Conservation (phyloP, 2,888 invertebrate genomes). For the Perithous albicinctus region DNA sequence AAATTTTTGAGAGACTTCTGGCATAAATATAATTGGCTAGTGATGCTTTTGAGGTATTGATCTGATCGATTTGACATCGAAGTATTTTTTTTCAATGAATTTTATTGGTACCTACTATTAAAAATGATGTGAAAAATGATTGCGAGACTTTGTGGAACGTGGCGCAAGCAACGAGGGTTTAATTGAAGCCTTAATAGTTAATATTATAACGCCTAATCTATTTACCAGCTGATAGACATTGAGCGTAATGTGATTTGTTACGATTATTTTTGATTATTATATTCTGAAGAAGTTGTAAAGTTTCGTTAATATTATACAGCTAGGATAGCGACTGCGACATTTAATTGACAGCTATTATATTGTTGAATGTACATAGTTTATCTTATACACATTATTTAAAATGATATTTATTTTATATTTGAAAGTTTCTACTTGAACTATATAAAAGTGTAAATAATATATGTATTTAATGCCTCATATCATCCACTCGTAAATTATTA, state of each 20-base stretch:
- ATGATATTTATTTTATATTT: constrained; percentile 76
- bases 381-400: constrained; percentile 73
- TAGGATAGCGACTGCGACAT: neutral
- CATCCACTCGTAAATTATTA: constrained; percentile 13
- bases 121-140: neutral
- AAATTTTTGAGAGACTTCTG: neutral
- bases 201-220: constrained; percentile 32
- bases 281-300: constrained; percentile 3
- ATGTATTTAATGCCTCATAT: constrained; percentile 46
- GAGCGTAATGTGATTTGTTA: constrained; percentile 73
- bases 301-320: constrained; percentile 5
- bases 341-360: constrained; percentile 61
- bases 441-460: constrained; percentile 72
- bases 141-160: neutral
- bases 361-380: constrained; percentile 77
- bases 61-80: neutral
- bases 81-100: neutral
- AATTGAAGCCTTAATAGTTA: constrained; percentile 9
- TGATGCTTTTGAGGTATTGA: neutral
- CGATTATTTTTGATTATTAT: constrained; percentile 57
- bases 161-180: neutral
- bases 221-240: constrained; percentile 26
- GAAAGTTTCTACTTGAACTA: constrained; percentile 70
- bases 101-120: neutral
- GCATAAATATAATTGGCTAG: neutral